Evolutionary conservation across 2,888 invertebrate genomes (phyloP).

Genomic region (Alviniconcha strummeri): DNA sequence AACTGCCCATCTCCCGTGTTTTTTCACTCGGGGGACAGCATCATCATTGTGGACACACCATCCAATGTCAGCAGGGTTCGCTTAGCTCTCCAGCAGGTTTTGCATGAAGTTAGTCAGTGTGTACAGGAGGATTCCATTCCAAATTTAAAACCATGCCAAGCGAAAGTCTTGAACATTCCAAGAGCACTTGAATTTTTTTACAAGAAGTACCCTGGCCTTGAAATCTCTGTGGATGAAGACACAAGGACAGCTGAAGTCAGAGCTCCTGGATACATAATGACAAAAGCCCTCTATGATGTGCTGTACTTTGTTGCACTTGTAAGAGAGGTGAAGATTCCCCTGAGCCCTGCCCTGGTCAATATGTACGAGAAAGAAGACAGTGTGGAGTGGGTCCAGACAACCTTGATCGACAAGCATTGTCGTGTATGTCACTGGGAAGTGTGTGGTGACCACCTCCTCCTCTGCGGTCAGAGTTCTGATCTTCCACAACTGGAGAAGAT

Average conservation of each 20-base stretch:
- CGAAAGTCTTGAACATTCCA: conserved; percentile 2
- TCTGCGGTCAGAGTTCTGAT: not conserved
- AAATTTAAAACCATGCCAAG: not conserved
- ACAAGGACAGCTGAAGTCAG: not conserved
- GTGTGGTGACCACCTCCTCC: not conserved
- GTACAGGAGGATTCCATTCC: not conserved
- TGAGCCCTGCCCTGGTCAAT: not conserved
- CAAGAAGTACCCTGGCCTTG: not conserved
- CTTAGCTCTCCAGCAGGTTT: not conserved
- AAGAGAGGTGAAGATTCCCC: conserved; percentile 6
- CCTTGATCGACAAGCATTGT: not conserved
- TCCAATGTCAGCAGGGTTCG: not conserved
- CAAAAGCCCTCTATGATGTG: not conserved
- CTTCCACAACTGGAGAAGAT: not conserved
- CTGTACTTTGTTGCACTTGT: not conserved
- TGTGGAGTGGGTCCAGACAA: not conserved
- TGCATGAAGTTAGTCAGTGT: not conserved
- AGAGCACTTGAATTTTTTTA: not conserved
- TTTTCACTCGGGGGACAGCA: not conserved
- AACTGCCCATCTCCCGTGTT: not conserved
- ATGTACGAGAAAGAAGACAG: conserved; percentile 13
- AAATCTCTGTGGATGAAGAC: not conserved
- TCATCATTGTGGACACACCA: conserved; percentile 1
- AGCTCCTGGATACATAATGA: not conserved
- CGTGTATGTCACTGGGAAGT: conserved; percentile 6